Percentiles rank a stretch among this genome's conserved stretches.
Evolutionary conservation across 2,888 invertebrate genomes (phyloP).

Genomic region (Leptinotarsa peninsularis): DNA sequence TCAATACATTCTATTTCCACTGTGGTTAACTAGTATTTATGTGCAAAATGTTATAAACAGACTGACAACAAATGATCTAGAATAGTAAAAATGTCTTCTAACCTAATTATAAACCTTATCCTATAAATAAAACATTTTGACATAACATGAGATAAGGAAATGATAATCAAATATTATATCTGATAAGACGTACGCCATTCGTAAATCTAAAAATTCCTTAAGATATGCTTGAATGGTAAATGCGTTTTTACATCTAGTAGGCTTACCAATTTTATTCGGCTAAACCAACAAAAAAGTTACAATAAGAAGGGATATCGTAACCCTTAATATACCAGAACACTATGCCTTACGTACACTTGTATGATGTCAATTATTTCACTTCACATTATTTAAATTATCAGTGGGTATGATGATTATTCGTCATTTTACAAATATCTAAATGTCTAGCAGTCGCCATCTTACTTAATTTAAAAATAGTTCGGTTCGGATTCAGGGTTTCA

Average conservation of each 20-base stretch:
- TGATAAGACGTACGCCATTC: constrained; percentile 4
- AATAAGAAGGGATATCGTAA: constrained; percentile 26
- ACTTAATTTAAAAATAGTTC: constrained; percentile 64
- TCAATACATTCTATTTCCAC: too few relatives aligned
- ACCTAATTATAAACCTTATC: constrained; percentile 62
- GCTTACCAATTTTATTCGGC: constrained; percentile 45
- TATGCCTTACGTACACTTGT: constrained; percentile 38
- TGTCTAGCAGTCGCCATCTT: constrained; percentile 61
- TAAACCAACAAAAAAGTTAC: constrained; percentile 50
- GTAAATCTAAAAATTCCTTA: neutral
- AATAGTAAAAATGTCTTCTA: constrained; percentile 58
- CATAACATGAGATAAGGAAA: constrained; percentile 46
- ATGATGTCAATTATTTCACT: constrained; percentile 41
- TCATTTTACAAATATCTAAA: constrained; percentile 56
- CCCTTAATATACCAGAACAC: constrained; percentile 45
- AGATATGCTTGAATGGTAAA: neutral
- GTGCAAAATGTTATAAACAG: neutral
- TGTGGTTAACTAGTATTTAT: neutral
- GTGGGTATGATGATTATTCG: constrained; percentile 49
- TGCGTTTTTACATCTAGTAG: constrained; percentile 19
- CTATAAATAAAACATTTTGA: constrained; percentile 53
- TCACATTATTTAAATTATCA: constrained; percentile 47
- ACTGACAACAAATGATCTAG: constrained; percentile 3
- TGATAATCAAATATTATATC: constrained; percentile 27
- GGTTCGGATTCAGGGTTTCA: constrained; percentile 54